Conservation (phyloP, 1,140 invertebrate species). For the Archivesica marissinica region DNA sequence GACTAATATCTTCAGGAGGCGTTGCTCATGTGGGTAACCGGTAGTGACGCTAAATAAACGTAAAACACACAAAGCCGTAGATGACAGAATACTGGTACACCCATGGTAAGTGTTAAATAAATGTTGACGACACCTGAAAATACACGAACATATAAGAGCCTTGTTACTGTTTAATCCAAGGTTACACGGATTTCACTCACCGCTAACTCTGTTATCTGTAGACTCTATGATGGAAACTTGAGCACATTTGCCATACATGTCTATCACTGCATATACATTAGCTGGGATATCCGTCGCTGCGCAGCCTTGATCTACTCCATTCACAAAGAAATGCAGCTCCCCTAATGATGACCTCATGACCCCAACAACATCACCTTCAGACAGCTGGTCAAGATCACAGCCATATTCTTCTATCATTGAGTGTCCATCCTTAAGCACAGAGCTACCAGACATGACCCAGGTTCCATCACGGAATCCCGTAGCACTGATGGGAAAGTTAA, state of each 20-base stretch:
- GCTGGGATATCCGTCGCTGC: slow-evolving; percentile 91
- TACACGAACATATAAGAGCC: no score
- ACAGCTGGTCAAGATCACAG: slow-evolving; percentile 89
- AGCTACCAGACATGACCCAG: slow-evolving; percentile 95
- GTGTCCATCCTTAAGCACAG: slow-evolving; percentile 93
- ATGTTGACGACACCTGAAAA: no score
- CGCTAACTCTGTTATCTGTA: slow-evolving; percentile 57
- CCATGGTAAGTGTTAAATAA: no score
- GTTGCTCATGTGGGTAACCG: no score
- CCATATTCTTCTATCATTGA: slow-evolving; percentile 93
- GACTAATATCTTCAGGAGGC: no score
- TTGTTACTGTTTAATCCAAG: no score
- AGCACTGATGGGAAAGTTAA: slow-evolving; percentile 92
- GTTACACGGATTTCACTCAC: slow-evolving; percentile 4
- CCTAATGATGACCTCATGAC: slow-evolving; percentile 85
- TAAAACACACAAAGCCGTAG: no score
- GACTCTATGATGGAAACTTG: slow-evolving; percentile 88
- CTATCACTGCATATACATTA: slow-evolving; percentile 93
- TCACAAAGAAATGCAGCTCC: slow-evolving; percentile 95
- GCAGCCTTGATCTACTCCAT: slow-evolving; percentile 94
- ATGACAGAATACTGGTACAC: no score
- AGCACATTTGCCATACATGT: slow-evolving; percentile 96
- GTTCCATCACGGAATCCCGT: slow-evolving; percentile 93
- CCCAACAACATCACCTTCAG: slow-evolving; percentile 90
- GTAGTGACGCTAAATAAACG: no score